These are phyloP conservation scores for Cliona cf. orientalis DNA, from an alignment of 37 sponge, comb jelly and placozoan genomes.

Conservation along the genomic window DNA sequence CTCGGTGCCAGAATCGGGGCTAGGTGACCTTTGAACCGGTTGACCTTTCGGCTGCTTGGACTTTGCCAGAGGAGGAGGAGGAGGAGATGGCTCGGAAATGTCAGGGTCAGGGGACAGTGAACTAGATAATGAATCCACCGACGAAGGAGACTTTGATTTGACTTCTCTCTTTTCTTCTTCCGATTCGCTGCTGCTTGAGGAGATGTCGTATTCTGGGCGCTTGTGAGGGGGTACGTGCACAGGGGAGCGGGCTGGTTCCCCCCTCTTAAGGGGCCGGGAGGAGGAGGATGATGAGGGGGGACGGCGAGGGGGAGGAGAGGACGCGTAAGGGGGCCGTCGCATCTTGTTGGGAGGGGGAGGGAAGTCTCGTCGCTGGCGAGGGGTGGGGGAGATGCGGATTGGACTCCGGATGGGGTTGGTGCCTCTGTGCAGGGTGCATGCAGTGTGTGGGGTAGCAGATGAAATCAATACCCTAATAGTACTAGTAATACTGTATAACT, in stretches of 20 bases:
- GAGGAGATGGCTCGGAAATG: neutral
- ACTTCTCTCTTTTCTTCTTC: neutral
- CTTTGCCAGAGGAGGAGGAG: no score
- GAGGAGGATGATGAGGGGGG: neutral
- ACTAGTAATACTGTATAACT: no score
- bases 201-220: neutral
- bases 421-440: neutral
- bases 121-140: neutral
- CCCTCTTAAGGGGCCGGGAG: neutral
- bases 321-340: neutral
- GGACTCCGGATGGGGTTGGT: constrained; percentile 23
- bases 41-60: no score
- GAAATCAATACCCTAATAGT: neutral
- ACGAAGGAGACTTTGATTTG: neutral
- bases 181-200: constrained; percentile 13
- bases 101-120: neutral
- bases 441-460: neutral
- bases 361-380: neutral
- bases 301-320: neutral
- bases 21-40: no score
- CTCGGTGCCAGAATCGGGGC: no score
- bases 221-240: constrained; percentile 17
- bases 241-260: constrained; percentile 10
- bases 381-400: constrained; percentile 20
- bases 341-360: neutral